These are phyloP conservation scores for Sprattus sprattus DNA, from an alignment of 2,113 vertebrate genomes.

Conservation along the genomic window DNA sequence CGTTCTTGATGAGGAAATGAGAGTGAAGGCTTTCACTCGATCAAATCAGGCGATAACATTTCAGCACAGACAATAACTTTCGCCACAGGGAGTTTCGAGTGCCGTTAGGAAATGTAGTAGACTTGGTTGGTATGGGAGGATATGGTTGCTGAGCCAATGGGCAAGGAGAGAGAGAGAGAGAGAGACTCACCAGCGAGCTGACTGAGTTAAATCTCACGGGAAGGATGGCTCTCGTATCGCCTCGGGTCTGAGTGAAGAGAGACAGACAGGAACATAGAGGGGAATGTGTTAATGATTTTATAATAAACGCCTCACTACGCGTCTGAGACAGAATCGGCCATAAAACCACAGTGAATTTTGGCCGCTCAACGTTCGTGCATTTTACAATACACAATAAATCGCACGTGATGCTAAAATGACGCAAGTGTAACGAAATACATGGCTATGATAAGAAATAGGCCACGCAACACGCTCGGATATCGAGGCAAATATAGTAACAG, in stretches of 20 bases:
- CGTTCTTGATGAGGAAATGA: too few species aligned
- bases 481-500: background rate
- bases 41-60: too few species aligned
- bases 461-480: background rate
- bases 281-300: background rate
- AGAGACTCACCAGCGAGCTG: background rate
- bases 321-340: background rate
- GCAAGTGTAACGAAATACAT: background rate
- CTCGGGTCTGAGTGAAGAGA: background rate
- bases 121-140: background rate
- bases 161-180: background rate
- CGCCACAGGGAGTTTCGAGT: too few species aligned
- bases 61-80: too few species aligned
- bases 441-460: background rate
- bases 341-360: background rate
- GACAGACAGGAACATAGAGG: background rate
- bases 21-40: too few species aligned
- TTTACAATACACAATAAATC: background rate
- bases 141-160: background rate
- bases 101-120: too few species aligned
- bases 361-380: background rate
- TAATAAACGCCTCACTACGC: background rate
- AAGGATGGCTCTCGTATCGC: background rate
- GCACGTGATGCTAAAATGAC: background rate
- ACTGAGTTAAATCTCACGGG: background rate